Evolutionary conservation across 2,113 vertebrate species (phyloP).

Genomic region (Myotis brandtii): DNA sequence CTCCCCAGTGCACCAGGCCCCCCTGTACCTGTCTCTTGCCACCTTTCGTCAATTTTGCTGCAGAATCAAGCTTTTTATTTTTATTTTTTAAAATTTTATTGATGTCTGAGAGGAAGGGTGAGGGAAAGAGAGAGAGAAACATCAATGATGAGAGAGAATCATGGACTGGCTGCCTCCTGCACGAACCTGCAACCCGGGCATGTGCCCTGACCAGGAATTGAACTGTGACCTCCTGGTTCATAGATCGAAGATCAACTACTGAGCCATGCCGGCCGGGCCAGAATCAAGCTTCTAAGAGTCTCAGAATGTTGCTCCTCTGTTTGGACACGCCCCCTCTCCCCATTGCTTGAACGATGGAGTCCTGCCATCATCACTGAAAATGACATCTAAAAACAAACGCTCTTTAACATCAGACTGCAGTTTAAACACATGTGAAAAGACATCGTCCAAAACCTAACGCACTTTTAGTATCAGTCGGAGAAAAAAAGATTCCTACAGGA

Average conservation of each 20-base stretch:
- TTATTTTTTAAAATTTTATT: too few relatives aligned
- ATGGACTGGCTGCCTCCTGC: too few relatives aligned
- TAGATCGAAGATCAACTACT: too few relatives aligned
- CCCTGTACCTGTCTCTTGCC: not conserved
- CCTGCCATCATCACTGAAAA: not conserved
- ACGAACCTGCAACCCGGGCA: too few relatives aligned
- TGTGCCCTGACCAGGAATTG: too few relatives aligned
- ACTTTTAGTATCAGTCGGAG: not conserved
- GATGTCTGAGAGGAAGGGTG: too few relatives aligned
- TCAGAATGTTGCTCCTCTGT: not conserved
- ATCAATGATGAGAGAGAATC: too few relatives aligned
- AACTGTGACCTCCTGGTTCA: too few relatives aligned
- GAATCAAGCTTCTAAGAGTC: not conserved
- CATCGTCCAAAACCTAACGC: not conserved
- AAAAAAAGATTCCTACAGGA: not conserved
- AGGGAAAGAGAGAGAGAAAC: too few relatives aligned
- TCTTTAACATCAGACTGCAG: not conserved
- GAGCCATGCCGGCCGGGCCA: too few relatives aligned
- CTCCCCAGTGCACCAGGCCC: fast-evolving
- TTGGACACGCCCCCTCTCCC: not conserved
- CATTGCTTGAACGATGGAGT: not conserved
- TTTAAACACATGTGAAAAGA: not conserved
- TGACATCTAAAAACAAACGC: not conserved
- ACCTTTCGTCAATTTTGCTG: not conserved
- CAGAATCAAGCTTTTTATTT: not conserved